A percentile compares a stretch with the other conserved stretches of the same genome.
phyloP scores from a whole-genome alignment of 2,113 vertebrate genomes.

The Tupaia chinensis region DNA sequence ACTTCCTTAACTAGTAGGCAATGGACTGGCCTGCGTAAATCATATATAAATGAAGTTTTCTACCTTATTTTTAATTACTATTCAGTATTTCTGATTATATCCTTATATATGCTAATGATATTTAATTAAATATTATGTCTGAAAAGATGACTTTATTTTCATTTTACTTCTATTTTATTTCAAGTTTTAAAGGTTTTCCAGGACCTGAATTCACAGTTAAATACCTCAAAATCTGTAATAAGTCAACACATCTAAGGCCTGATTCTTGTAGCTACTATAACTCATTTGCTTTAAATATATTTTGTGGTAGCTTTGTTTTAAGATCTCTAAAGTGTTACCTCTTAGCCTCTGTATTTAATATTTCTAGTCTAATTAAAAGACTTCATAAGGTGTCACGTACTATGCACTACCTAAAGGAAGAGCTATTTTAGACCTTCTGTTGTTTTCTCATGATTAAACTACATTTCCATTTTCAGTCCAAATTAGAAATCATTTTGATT shows the following conservation, averaged over 20 bases:
- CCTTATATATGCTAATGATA: not conserved
- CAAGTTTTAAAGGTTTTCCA: not conserved
- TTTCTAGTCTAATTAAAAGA: not conserved
- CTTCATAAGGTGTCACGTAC: not conserved
- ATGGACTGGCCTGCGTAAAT: not conserved
- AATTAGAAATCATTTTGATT: not conserved
- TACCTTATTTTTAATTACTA: conserved; percentile 33
- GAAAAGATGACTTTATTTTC: not conserved
- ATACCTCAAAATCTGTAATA: not conserved
- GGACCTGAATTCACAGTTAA: not conserved
- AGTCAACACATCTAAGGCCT: not conserved
- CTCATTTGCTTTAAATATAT: not conserved
- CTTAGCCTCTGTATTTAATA: not conserved
- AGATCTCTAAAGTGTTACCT: not conserved
- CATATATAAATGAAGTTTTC: not conserved
- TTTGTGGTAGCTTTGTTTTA: not conserved
- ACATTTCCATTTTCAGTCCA: not conserved
- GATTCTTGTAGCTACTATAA: not conserved
- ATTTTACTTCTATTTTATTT: conserved; percentile 58
- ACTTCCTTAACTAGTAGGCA: too few species aligned
- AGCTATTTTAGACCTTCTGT: not conserved
- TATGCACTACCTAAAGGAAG: not conserved
- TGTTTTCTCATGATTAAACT: not conserved
- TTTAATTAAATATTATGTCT: conserved; percentile 38
- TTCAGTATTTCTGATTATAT: not conserved